These are phyloP conservation scores for Phoxinus phoxinus DNA, from an alignment of 2,113 vertebrate species.

Conservation along the genomic window DNA sequence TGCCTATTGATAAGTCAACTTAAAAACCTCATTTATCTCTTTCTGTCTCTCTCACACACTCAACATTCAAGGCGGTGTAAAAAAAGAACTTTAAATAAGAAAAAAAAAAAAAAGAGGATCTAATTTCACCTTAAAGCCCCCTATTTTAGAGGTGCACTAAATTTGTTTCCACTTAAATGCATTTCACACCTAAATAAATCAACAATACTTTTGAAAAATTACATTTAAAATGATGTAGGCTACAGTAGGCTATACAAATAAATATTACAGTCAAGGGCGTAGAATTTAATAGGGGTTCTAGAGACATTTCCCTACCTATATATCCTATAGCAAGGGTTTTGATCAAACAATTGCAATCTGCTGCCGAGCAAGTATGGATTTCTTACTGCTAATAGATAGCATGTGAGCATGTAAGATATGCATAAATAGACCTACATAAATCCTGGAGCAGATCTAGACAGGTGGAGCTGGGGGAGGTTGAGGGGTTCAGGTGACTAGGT, in stretches of 20 bases:
- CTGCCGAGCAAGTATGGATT: too few species aligned
- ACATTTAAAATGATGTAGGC: neutral
- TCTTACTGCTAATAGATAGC: too few species aligned
- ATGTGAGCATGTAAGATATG: too few species aligned
- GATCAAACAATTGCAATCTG: too few species aligned
- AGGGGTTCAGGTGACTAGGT: too few species aligned
- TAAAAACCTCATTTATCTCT: slow-evolving; percentile 56
- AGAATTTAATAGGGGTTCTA: too few species aligned
- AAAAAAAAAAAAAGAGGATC: neutral
- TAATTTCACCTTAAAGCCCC: neutral
- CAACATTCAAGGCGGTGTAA: neutral
- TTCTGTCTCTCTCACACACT: slow-evolving; percentile 18
- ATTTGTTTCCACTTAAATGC: neutral
- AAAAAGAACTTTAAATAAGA: neutral
- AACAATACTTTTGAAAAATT: neutral
- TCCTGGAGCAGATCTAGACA: too few species aligned
- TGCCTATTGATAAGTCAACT: slow-evolving; percentile 30
- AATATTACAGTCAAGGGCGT: neutral
- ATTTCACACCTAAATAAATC: neutral
- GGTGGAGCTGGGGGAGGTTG: too few species aligned
- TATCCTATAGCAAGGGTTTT: too few species aligned
- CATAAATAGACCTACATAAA: too few species aligned
- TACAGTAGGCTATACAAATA: neutral
- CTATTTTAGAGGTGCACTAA: neutral
- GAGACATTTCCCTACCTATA: too few species aligned